Base-by-base conservation (phyloP, 2,113 vertebrate genomes). In the Mirounga angustirostris region DNA sequence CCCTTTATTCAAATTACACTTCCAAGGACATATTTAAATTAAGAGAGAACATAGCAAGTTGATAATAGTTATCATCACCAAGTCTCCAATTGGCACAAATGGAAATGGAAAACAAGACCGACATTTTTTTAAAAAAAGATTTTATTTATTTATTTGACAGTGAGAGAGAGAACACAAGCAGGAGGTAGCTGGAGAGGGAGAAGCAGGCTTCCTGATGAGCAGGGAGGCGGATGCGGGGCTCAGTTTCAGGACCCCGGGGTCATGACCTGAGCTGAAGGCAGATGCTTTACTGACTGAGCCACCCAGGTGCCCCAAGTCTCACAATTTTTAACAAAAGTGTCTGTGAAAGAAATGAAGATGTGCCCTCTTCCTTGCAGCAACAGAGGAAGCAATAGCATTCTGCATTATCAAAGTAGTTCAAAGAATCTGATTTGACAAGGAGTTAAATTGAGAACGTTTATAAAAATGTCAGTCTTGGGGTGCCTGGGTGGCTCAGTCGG, bases 1-100 rank as follows among this genome's bases (percentile, higher is more conserved):
- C 19, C 36, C 40, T 95, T 89, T n/a, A 50, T 93, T 95, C 63
- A 86, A 81, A 90, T 81, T 90, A 93, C 50, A 85, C 11, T 92
- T 58, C 10, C 36, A 85, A 85, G 5, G 54, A 73, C 11, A 88
- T 36, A 76, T 71, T 61, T 59, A 63, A 61, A 82, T 76, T 82
- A 96, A 80, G 22, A 95, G 46, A 81, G 74, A 81, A 94, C 46
- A 58, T 19, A 96, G 40, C 30, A 83, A 88, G 24, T 88, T 83
- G 58, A 59, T 82, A 83, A 61, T 80, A 92, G 18, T 82, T 82
- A 79, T 85, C 69, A 26, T 59, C 54, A 90, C 33, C 30, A 84
- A 85, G 61, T 80, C 61, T 69, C 91, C 85, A 89, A 52, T 78
- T 80, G 93, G 36, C 33, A 84, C 10, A 50, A 90, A 43, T n/a